Percentiles rank a stretch among this genome's conserved stretches.
phyloP scores from a whole-genome alignment of 2,797 vertebrate species.

The Aplochiton taeniatus region DNA sequence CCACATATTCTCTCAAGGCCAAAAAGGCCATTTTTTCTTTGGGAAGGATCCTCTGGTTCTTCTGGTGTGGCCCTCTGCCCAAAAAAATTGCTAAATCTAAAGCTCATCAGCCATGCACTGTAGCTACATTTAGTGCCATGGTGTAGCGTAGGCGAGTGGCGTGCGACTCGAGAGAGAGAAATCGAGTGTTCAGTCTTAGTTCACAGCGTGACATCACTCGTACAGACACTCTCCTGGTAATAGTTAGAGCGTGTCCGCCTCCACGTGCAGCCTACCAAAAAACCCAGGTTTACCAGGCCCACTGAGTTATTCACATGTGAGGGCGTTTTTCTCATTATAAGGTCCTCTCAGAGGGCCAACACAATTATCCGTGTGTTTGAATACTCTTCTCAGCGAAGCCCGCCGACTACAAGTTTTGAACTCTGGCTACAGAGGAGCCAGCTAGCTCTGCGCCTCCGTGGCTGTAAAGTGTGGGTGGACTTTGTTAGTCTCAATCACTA shows the following conservation, averaged over 20 bases:
- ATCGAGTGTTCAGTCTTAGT: slow-evolving; percentile 28
- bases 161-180: slow-evolving; percentile 22
- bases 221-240: slow-evolving; percentile 33
- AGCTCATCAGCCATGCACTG: slow-evolving; percentile 29
- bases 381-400: slow-evolving; percentile 8
- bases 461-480: slow-evolving; percentile 40
- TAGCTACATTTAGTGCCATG: slow-evolving; percentile 50
- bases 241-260: slow-evolving; percentile 24
- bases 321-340: slow-evolving; percentile 36
- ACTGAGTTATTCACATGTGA: slow-evolving; percentile 11
- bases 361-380: slow-evolving; percentile 26
- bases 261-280: slow-evolving; percentile 38
- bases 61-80: not conserved
- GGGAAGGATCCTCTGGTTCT: not conserved
- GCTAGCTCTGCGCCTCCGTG: not conserved
- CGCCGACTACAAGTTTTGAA: slow-evolving; percentile 4
- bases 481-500: slow-evolving; percentile 55
- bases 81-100: slow-evolving; percentile 23
- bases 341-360: slow-evolving; percentile 2
- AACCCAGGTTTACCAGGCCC: slow-evolving; percentile 14
- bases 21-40: not conserved
- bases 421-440: slow-evolving; percentile 4
- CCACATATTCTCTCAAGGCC: no score
- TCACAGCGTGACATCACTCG: slow-evolving; percentile 21
- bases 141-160: slow-evolving; percentile 13